Evolutionary conservation across 2,888 invertebrate genomes (phyloP).

Genomic region (Cinara cedri): DNA sequence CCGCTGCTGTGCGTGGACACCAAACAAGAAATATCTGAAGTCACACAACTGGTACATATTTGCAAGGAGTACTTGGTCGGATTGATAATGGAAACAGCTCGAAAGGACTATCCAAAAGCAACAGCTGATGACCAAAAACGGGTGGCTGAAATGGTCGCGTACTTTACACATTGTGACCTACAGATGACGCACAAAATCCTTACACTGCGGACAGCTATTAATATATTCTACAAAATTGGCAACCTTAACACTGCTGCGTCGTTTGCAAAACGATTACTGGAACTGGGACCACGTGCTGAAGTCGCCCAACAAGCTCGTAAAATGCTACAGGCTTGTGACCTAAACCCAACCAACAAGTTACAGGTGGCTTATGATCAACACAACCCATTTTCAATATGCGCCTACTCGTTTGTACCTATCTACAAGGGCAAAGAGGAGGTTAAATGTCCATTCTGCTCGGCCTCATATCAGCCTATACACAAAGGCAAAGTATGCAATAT

Average conservation of each 20-base stretch:
- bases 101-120: conserved; percentile 86
- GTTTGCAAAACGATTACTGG: conserved; percentile 89
- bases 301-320: conserved; percentile 83
- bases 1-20: conserved; percentile 89
- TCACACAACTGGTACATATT: conserved; percentile 88
- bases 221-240: conserved; percentile 96
- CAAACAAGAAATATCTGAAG: conserved; percentile 90
- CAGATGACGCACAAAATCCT: conserved; percentile 97
- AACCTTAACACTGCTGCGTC: conserved; percentile 94
- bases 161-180: conserved; percentile 96
- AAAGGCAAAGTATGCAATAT: conserved; percentile 85
- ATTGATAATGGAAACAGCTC: conserved; percentile 87
- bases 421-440: conserved; percentile 94
- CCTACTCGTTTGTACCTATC: conserved; percentile 88
- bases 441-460: conserved; percentile 89
- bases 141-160: conserved; percentile 96
- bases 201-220: conserved; percentile 91
- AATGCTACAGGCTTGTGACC: conserved; percentile 89
- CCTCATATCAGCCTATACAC: conserved; percentile 84
- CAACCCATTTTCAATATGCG: conserved; percentile 96
- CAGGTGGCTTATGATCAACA: conserved; percentile 93
- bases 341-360: conserved; percentile 86
- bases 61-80: conserved; percentile 92
- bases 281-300: conserved; percentile 92
- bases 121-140: conserved; percentile 88